Evolutionary conservation across 1,140 invertebrate genomes (phyloP).

Genomic region (Charaxes varanes): DNA sequence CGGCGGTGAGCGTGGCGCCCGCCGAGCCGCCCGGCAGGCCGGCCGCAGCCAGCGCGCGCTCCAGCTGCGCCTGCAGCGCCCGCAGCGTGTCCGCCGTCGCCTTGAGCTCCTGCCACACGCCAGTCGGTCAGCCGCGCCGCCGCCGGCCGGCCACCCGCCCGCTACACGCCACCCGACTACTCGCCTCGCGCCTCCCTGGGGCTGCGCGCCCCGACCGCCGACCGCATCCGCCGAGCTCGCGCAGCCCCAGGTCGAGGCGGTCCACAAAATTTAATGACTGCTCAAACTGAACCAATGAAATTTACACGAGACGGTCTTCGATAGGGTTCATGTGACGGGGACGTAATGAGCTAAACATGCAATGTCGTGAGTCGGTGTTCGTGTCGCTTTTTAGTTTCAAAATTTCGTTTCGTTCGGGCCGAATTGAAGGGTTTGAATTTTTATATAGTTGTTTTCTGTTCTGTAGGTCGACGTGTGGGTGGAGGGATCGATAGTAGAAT

Average conservation of each 20-base stretch:
- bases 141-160: constrained; percentile 31
- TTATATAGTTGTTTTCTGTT: constrained; percentile 32
- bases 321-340: constrained; percentile 67
- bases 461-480: constrained; percentile 38
- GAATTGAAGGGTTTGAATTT: constrained; percentile 32
- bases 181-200: constrained; percentile 43
- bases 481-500: constrained; percentile 38
- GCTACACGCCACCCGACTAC: constrained; percentile 47
- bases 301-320: constrained; percentile 62
- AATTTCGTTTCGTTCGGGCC: constrained; percentile 43
- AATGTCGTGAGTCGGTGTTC: constrained; percentile 62
- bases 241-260: constrained; percentile 54
- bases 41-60: constrained; percentile 80
- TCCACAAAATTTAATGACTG: constrained; percentile 56
- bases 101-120: constrained; percentile 83
- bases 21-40: constrained; percentile 77
- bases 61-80: constrained; percentile 84
- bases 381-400: constrained; percentile 34
- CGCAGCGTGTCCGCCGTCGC: constrained; percentile 86
- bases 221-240: constrained; percentile 24
- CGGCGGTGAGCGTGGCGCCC: constrained; percentile 83
- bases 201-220: constrained; percentile 35
- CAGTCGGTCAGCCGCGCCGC: constrained; percentile 55
- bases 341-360: constrained; percentile 68
- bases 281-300: constrained; percentile 58